Evolutionary conservation across 2,113 vertebrate genomes (phyloP).

Genomic region (Micronycteris hirsuta): DNA sequence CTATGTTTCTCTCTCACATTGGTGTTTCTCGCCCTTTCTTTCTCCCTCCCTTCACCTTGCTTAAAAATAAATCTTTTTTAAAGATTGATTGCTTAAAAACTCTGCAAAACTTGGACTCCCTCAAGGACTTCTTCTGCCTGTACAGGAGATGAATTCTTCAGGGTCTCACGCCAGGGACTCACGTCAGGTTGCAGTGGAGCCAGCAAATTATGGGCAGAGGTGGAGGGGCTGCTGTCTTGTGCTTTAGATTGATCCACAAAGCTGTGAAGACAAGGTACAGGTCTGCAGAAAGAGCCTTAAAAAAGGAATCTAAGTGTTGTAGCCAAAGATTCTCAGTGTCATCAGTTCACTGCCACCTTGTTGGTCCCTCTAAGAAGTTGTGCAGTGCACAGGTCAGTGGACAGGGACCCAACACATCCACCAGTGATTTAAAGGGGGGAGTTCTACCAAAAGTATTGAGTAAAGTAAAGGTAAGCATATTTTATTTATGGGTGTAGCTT

Average conservation of each 20-base stretch:
- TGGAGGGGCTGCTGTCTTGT: not conserved
- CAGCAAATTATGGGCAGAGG: not conserved
- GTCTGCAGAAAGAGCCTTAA: not conserved
- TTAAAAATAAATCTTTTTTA: too few relatives aligned
- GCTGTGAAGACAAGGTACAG: not conserved
- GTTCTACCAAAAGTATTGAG: not conserved
- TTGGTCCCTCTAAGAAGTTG: not conserved
- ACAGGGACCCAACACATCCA: not conserved
- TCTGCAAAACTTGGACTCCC: not conserved
- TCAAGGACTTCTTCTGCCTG: not conserved
- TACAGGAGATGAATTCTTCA: not conserved
- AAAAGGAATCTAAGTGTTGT: not conserved
- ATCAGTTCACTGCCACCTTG: not conserved
- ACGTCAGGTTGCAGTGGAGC: not conserved
- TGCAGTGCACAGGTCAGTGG: not conserved
- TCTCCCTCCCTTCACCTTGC: too few relatives aligned
- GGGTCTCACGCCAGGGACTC: not conserved
- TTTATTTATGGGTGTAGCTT: not conserved
- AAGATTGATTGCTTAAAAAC: not conserved
- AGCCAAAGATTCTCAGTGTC: not conserved
- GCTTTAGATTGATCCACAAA: not conserved
- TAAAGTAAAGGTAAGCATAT: not conserved
- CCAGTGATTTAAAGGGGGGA: not conserved
- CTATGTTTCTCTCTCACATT: too few relatives aligned
- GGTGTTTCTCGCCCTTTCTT: too few relatives aligned